Evolutionary conservation across 2,797 vertebrate genomes (phyloP), one percentile per base, ranked within the genome.

Genomic region (Microchirus variegatus): DNA sequence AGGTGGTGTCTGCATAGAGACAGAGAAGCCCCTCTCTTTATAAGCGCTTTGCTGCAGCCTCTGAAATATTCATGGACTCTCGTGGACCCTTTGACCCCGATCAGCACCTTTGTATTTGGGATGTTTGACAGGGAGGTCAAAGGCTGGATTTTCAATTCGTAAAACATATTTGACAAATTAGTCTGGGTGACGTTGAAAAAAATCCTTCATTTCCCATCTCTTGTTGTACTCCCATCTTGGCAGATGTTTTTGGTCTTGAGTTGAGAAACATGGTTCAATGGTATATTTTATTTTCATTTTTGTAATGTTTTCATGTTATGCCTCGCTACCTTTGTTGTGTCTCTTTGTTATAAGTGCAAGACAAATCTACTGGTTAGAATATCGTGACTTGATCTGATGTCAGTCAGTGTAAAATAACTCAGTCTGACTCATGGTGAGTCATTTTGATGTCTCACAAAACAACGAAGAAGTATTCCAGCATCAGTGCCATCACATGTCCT

Each of bases 41-140:
- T 87, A 82, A 17, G 41, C 52, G 41, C 71, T 55, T 67, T 54
- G 42, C 46, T 40, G 52, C 41, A 62, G 49, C 18, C 53, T 62
- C 65, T 91, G 62, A 90, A 90, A 90, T 89, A 92, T 92, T 91
- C 48, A 91, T 87, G 48, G 9, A 5, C 42, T n/a, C n/a, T n/a
- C n/a, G n/a, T n/a, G n/a, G n/a, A 50, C 9, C 47, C 54, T 73
- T 47, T 66, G 68, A 81, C 74, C 63, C 63, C 5, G 5, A 13
- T 75, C 62, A 54, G 36, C 70, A 83, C 83, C 80, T 80, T 60
- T 82, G 76, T 49, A 19, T 80, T 62, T 82, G 76, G 76, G 44
- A 17, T 70, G 36, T 70, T 44, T 42, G 55, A 43, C 70, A 67
- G 77, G 53, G 77, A 69, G 73, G 55, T 69, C 15, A 62, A 65